Base-by-base conservation (phyloP, 1,140 invertebrate species). In the Monochamus saltuarius region DNA sequence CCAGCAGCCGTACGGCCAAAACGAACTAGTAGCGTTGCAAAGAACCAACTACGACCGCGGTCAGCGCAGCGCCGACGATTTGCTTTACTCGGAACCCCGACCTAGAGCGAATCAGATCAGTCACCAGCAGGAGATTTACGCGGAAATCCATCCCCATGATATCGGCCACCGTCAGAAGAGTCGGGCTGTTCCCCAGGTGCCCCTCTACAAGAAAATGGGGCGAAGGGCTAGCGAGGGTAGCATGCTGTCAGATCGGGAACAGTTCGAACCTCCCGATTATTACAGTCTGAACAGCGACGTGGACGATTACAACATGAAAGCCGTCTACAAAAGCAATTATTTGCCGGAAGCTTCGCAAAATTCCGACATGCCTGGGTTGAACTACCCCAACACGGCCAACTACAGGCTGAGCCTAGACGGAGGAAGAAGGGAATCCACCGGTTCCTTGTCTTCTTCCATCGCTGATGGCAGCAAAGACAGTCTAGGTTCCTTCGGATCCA, bases 381-480 rank as follows among this genome's bases (percentile, higher is more conserved):
- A 60, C 59, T 73, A 35, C 51, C 63, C 53, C 34, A 76, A 58
- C 60, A 68, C 17, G 51, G 69, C 73, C 2, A 72, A 72, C 4
- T 80, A 75, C 7, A 69, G 79, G 39, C 64, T 79, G 11, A 80
- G 79, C 55, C 64, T 81, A 4, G 77, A 80, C 7, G 79, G 73
- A 3, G 72, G 74, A 22, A 75, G 82, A 55, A 74, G 85, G 54
- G 85, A 85, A 67, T 85, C 85, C 0, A 82, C 81, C 42, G 79
- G 79, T 13, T 83, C 82, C 7, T 71, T 83, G 50, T 77, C 80
- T 8, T 84, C 82, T 51, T 83, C 82, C 17, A 76, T 82, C 9
- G 79, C 84, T 2, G 72, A 71, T 50, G 80, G 82, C 49, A 85
- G 82, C 71, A 87, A 86, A 73, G 84, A 86, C 71, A 85, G 84